Evolutionary conservation across 1,140 invertebrate genomes (phyloP).

Genomic region (Calephelis nemesis): DNA sequence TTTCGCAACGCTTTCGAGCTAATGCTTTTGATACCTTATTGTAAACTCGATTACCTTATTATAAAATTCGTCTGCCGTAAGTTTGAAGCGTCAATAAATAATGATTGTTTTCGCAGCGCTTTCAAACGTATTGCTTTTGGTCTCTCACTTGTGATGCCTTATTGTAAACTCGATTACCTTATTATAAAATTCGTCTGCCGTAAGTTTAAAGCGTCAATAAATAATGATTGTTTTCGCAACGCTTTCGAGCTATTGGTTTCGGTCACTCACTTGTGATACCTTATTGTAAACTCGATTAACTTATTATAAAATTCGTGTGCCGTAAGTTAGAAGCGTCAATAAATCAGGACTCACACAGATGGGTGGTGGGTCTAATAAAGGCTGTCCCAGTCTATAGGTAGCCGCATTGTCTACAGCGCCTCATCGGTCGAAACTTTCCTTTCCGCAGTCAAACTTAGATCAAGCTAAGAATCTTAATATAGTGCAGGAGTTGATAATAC

Average conservation of each 20-base stretch:
- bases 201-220: slow-evolving; percentile 39
- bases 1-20: too few species aligned
- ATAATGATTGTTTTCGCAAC: slow-evolving; percentile 20
- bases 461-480: slow-evolving; percentile 45
- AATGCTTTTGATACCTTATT: background rate
- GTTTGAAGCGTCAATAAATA: slow-evolving; percentile 44
- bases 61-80: slow-evolving; percentile 1
- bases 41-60: background rate
- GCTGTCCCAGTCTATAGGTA: slow-evolving; percentile 52
- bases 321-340: slow-evolving; percentile 33
- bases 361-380: slow-evolving; percentile 54
- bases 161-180: background rate
- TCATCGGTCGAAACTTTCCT: slow-evolving; percentile 68
- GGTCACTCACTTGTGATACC: background rate
- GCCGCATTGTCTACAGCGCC: slow-evolving; percentile 59
- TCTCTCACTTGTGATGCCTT: too few species aligned
- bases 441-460: slow-evolving; percentile 71
- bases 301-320: background rate
- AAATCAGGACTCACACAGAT: slow-evolving; percentile 47
- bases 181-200: background rate
- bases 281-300: background rate
- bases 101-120: too few species aligned
- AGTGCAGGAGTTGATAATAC: slow-evolving; percentile 23
- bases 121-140: too few species aligned
- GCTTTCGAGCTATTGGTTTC: too few species aligned